Percentiles rank a stretch among this genome's conserved stretches.
These are phyloP conservation scores for Etheostoma perlongum DNA, from an alignment of 2,797 vertebrate genomes.

Conservation along the genomic window DNA sequence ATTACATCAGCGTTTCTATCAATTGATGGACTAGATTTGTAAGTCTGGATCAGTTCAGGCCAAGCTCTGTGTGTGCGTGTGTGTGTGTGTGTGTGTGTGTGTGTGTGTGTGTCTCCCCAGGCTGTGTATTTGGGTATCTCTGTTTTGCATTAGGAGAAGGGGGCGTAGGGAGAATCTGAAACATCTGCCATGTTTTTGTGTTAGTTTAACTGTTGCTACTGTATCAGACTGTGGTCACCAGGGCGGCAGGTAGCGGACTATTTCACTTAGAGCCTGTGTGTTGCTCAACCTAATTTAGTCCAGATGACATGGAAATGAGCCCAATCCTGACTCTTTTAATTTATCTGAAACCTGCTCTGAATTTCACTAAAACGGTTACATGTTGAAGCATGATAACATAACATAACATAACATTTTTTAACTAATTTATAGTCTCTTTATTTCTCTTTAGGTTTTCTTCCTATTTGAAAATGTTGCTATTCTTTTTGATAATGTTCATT, in stretches of 20 bases:
- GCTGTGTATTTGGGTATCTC: slow-evolving; percentile 67
- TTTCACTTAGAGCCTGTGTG: slow-evolving; percentile 79
- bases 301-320: slow-evolving; percentile 84
- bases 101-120: slow-evolving; percentile 1
- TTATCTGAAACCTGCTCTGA: slow-evolving; percentile 69
- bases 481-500: slow-evolving; percentile 48
- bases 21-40: slow-evolving; percentile 50
- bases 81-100: slow-evolving; percentile 18
- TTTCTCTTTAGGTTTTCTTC: slow-evolving; percentile 35
- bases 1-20: slow-evolving; percentile 36
- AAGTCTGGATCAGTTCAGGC: slow-evolving; percentile 59
- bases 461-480: slow-evolving; percentile 37
- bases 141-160: slow-evolving; percentile 79
- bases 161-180: slow-evolving; percentile 65
- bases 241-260: slow-evolving; percentile 83
- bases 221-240: slow-evolving; percentile 83
- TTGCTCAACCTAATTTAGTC: slow-evolving; percentile 83
- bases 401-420: slow-evolving; percentile 21
- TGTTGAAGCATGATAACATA: slow-evolving; percentile 51
- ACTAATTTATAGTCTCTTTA: slow-evolving; percentile 39
- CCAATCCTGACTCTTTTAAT: slow-evolving; percentile 78
- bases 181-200: slow-evolving; percentile 84
- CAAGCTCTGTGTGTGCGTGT: slow-evolving; percentile 20
- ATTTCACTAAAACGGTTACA: slow-evolving; percentile 59
- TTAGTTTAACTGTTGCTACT: slow-evolving; percentile 87